Percentiles rank a stretch among this genome's conserved stretches.
Conservation (phyloP, 2,797 vertebrate genomes). For the Darevskia mixta region DNA sequence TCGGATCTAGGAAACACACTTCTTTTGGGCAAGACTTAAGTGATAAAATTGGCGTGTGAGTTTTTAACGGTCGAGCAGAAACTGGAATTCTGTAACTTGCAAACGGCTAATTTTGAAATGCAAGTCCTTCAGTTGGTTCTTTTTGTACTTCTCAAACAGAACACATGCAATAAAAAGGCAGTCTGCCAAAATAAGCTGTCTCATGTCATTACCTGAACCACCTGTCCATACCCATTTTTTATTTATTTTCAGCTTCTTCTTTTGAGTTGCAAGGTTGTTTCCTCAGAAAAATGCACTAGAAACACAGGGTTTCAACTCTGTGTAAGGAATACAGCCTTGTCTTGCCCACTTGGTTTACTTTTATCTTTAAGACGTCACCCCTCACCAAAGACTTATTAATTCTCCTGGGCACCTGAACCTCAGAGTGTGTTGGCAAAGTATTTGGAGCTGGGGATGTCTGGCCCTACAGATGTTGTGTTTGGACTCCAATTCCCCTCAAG, state of each 20-base stretch:
- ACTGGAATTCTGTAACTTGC: conserved; percentile 69
- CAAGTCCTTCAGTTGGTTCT: conserved; percentile 53
- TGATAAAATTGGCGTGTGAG: conserved; percentile 37
- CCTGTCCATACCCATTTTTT: background rate
- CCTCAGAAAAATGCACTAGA: background rate
- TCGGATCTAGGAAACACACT: conserved; percentile 45
- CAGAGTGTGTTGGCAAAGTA: background rate
- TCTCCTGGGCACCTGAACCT: background rate
- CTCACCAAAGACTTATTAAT: background rate
- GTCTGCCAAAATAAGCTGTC: conserved; percentile 62
- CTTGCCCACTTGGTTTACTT: background rate
- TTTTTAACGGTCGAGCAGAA: conserved; percentile 54
- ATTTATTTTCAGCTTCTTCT: too few species aligned
- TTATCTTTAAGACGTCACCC: background rate
- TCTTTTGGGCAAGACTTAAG: conserved; percentile 48
- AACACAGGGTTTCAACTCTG: background rate
- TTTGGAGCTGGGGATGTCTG: background rate
- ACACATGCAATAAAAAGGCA: conserved; percentile 74
- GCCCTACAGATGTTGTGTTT: background rate
- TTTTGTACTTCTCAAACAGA: conserved; percentile 67
- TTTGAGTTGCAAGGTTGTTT: background rate
- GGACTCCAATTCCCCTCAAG: background rate
- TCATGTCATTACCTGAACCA: conserved; percentile 14
- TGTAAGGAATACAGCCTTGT: background rate
- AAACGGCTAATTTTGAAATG: conserved; percentile 59